A percentile compares a stretch with the other conserved stretches of the same genome.
phyloP scores from a whole-genome alignment of 2,113 vertebrate genomes.

The Misgurnus anguillicaudatus region DNA sequence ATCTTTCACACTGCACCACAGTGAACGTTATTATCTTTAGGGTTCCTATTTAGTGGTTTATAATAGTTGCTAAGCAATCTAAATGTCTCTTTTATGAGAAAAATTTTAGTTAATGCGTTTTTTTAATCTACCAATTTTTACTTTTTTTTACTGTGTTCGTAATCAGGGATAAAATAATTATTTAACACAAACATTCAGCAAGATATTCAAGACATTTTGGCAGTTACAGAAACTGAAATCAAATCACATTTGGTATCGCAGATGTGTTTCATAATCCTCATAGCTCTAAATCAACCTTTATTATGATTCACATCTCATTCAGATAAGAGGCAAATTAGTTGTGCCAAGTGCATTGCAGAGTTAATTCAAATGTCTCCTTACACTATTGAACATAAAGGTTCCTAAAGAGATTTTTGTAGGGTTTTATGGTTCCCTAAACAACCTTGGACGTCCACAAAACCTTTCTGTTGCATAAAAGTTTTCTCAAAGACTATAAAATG shows the following conservation, averaged over 20 bases:
- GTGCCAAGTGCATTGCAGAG: neutral
- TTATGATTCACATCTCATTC: neutral
- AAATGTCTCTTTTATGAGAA: neutral
- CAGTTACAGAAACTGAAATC: neutral
- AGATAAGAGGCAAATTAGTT: slow-evolving; percentile 6
- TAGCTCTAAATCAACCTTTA: slow-evolving; percentile 11
- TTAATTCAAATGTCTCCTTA: no score
- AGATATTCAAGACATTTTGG: no score
- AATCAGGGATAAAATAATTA: no score
- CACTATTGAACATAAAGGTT: no score
- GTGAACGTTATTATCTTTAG: slow-evolving; percentile 43
- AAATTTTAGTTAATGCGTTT: neutral
- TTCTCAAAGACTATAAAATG: no score
- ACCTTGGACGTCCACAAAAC: no score
- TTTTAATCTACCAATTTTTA: no score
- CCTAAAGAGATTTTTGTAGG: no score
- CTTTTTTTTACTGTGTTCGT: no score
- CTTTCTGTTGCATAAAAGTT: no score
- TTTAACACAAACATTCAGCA: no score
- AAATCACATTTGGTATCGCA: slow-evolving; percentile 1
- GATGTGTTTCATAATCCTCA: slow-evolving; percentile 1
- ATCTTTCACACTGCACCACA: slow-evolving; percentile 23
- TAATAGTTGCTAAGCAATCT: neutral
- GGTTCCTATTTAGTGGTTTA: slow-evolving; percentile 26
- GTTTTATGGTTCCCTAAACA: no score